These are phyloP conservation scores for Samia ricini DNA, from an alignment of 1,140 invertebrate species.

Conservation along the genomic window DNA sequence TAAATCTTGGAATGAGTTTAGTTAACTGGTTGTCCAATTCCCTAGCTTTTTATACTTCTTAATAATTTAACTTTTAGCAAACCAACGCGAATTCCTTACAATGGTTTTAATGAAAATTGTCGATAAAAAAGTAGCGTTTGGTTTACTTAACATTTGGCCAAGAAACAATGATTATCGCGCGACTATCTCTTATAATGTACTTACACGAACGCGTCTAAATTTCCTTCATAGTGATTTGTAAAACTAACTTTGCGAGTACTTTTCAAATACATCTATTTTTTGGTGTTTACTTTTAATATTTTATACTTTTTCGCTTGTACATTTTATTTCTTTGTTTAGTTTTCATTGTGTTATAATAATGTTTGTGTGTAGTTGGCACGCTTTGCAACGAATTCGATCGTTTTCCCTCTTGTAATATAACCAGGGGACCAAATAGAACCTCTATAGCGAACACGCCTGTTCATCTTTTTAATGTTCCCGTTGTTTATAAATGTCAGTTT, in stretches of 20 bases:
- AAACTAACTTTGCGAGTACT: not conserved
- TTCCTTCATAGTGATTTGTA: not conserved
- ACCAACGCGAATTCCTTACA: no score
- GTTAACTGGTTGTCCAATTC: no score
- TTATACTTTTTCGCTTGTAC: conserved; percentile 15
- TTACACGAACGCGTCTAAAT: conserved; percentile 35
- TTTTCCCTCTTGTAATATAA: conserved; percentile 3
- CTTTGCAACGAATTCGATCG: conserved; percentile 23
- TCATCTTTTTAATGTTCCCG: conserved; percentile 5
- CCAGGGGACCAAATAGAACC: conserved; percentile 29
- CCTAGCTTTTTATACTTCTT: no score
- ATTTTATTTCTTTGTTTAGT: not conserved
- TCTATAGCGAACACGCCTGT: conserved; percentile 14
- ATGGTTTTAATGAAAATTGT: no score
- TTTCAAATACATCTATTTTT: conserved; percentile 7
- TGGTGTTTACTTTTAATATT: conserved; percentile 11
- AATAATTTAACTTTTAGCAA: no score
- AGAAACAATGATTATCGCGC: not conserved
- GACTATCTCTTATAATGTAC: conserved; percentile 22
- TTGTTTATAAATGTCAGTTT: not conserved
- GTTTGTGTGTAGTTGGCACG: conserved; percentile 24
- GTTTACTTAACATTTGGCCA: not conserved
- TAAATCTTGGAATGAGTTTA: no score
- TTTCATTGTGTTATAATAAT: conserved; percentile 1
- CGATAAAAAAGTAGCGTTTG: not conserved